Base-by-base conservation (phyloP, 2,888 invertebrate species). In the Gymnocheta viridis region DNA sequence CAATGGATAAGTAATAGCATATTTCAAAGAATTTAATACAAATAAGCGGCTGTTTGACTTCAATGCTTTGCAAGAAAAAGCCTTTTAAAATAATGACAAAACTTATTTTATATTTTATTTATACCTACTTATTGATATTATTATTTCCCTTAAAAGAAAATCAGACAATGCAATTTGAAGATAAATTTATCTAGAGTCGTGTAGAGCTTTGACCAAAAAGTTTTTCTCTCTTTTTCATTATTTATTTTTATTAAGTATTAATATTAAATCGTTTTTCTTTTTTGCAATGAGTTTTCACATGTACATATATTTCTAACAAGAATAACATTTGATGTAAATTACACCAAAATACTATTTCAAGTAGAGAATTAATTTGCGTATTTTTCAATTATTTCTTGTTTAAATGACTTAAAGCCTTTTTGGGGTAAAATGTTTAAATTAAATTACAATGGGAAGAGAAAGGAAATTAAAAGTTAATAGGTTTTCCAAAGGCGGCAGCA, bases 401-500 rank as follows among this genome's bases (percentile, higher is more conserved):
- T 58, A 66, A 80, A 67, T 80, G 76, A 67, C 72, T 69, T 67
- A 72, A 72, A 62, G 67, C 73, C 41, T 60, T 79, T 79, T 54
- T 44, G 4, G 19, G 5, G 58, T 51, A 49, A 58, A 49, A 51
- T 32, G 24, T 60, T 58, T 51, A 35, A 79, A 49, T 54, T 44
- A 38, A 29, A 66, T 32, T 38, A 44, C 22, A 64, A 24, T 19
- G 58, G 44, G 32, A n/a, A 17, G 2, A 24, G 17, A 19, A 64
- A 66, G 35, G 12, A 54, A 82, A 67, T 86, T 96, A 96, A 92
- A 98, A 99, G 93, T 99, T 99, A 92, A 99, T 99, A 41, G 99
- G 95, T 93, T 99, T 99, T 89, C 99, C 99, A 91, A 94, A 96
- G 92, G 97, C 98, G 29, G 99, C 99, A 14, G 98, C 96, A 87